Conservation (phyloP, 2,797 vertebrate species). For the Graptemys geographica region DNA sequence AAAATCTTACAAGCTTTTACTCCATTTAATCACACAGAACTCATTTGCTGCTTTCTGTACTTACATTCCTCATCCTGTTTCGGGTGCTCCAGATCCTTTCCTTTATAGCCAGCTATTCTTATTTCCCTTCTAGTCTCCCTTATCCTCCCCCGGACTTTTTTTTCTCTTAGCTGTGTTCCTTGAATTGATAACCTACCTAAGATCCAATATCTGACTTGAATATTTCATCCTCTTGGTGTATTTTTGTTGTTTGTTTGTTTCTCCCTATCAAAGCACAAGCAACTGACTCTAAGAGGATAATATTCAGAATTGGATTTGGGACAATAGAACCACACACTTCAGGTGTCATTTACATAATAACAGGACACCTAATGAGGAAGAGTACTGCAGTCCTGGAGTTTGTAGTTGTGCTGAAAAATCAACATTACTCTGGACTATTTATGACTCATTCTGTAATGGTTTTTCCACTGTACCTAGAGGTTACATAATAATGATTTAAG, state of each 20-base stretch:
- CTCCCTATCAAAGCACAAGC: not conserved
- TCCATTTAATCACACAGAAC: not conserved
- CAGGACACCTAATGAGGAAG: not conserved
- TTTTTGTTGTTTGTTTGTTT: not conserved
- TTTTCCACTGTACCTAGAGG: not conserved
- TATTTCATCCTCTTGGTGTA: not conserved
- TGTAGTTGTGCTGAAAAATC: not conserved
- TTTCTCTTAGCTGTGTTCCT: not conserved
- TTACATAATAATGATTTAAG: not conserved
- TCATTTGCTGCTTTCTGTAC: not conserved
- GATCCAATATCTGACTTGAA: not conserved
- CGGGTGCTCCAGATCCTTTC: not conserved
- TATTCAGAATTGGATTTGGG: not conserved
- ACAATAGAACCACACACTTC: not conserved
- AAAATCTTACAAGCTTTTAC: not conserved
- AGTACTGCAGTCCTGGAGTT: not conserved
- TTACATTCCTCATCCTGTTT: not conserved
- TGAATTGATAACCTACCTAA: not conserved
- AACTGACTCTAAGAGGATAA: not conserved
- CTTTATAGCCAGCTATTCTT: not conserved
- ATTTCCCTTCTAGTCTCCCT: not conserved
- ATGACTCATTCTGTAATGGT: not conserved
- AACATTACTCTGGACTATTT: not conserved
- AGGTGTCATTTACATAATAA: not conserved
- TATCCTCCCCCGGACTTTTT: not conserved